A percentile compares a stretch with the other conserved stretches of the same genome.
Evolutionary conservation across 2,888 invertebrate genomes (phyloP).

Genomic region (Andrena bicolor): DNA sequence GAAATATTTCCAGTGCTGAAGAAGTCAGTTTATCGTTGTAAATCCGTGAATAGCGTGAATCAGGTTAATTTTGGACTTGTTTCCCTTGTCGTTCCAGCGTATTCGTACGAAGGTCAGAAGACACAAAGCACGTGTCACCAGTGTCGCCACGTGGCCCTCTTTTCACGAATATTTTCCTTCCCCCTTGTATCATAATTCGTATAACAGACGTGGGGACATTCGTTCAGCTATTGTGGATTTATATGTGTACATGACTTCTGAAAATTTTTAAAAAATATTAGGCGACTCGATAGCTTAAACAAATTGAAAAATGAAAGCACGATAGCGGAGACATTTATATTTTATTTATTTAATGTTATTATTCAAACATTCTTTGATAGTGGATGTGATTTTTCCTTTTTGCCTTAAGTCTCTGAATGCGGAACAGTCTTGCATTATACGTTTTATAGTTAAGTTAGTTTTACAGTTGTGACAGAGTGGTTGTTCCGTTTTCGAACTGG

Average conservation of each 20-base stretch:
- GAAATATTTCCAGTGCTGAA: neutral
- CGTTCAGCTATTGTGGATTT: conserved; percentile 9
- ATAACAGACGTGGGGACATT: conserved; percentile 8
- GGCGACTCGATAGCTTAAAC: too few relatives aligned
- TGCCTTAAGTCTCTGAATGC: too few relatives aligned
- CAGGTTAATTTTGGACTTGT: conserved; percentile 31
- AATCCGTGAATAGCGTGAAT: conserved; percentile 17
- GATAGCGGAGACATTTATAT: too few relatives aligned
- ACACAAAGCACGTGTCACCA: conserved; percentile 56
- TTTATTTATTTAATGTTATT: too few relatives aligned
- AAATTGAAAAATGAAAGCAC: too few relatives aligned
- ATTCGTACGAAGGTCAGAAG: conserved; percentile 33
- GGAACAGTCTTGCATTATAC: too few relatives aligned
- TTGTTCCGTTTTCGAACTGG: too few relatives aligned
- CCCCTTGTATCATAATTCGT: conserved; percentile 40
- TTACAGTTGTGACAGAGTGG: too few relatives aligned
- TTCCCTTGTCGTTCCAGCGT: conserved; percentile 18
- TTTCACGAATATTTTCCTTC: conserved; percentile 38
- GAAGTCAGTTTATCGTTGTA: neutral
- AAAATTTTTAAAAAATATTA: too few relatives aligned
- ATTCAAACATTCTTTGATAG: too few relatives aligned
- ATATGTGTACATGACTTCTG: neutral
- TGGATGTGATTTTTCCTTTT: too few relatives aligned
- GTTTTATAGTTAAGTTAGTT: too few relatives aligned
- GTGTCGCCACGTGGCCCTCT: conserved; percentile 62